phyloP scores from a whole-genome alignment of 2,888 invertebrate genomes.

The Venustoraphidia nigricollis region DNA sequence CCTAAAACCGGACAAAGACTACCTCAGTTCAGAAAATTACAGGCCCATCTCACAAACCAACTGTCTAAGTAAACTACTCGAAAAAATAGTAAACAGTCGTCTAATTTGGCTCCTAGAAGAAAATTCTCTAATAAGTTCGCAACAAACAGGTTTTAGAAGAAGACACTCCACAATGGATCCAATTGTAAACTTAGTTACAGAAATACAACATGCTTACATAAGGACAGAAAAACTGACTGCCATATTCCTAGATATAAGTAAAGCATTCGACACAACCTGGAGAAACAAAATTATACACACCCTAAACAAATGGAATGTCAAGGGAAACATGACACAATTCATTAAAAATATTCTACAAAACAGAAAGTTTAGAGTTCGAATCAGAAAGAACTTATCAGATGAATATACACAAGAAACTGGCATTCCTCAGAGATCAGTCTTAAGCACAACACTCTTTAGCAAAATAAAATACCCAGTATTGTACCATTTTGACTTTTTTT shows the following conservation, averaged over 20 bases:
- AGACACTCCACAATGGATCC: constrained; percentile 9
- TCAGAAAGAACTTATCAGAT: background rate
- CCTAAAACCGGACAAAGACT: background rate
- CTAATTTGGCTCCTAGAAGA: constrained; percentile 8
- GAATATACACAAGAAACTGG: background rate
- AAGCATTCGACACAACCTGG: too few relatives aligned
- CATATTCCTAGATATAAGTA: constrained; percentile 9
- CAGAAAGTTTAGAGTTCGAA: background rate
- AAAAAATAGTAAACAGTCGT: constrained; percentile 5
- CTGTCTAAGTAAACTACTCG: constrained; percentile 3
- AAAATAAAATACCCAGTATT: too few relatives aligned
- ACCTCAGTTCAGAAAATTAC: background rate
- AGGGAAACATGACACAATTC: too few relatives aligned
- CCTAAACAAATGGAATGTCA: constrained; percentile 5
- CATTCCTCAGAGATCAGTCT: background rate
- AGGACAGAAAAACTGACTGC: constrained; percentile 9
- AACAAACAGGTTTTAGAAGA: constrained; percentile 10
- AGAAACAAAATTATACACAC: constrained; percentile 8
- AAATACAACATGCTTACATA: constrained; percentile 8
- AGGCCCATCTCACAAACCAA: constrained; percentile 4
- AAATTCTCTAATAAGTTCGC: constrained; percentile 6
- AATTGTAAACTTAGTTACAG: constrained; percentile 7
- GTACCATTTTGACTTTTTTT: too few relatives aligned
- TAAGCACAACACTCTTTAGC: too few relatives aligned
- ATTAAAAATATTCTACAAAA: too few relatives aligned